Percentiles rank a stretch among this genome's conserved stretches.
These are phyloP conservation scores for Hartigia nigra DNA, from an alignment of 2,888 invertebrate genomes.

Conservation along the genomic window DNA sequence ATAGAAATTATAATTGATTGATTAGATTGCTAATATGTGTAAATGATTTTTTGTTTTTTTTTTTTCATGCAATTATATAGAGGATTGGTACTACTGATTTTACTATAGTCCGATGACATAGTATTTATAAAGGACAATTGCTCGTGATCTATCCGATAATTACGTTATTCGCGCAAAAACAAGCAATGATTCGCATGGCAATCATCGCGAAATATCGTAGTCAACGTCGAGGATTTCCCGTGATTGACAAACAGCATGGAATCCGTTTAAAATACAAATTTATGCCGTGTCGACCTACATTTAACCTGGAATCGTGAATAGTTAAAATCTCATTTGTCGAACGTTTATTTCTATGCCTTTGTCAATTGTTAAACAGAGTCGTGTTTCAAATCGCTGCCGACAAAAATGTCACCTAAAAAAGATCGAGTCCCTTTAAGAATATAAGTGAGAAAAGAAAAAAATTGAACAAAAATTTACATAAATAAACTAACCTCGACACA, in stretches of 20 bases:
- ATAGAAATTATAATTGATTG: too few species aligned
- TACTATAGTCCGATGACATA: background rate
- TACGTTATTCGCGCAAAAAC: slow-evolving; percentile 1
- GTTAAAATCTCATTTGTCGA: background rate
- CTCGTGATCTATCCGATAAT: background rate
- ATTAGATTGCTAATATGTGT: background rate
- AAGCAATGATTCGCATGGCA: background rate
- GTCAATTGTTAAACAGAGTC: background rate
- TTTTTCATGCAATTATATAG: background rate
- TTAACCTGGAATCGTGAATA: background rate
- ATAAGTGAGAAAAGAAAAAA: too few species aligned
- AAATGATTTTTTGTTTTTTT: too few species aligned
- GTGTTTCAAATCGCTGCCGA: too few species aligned
- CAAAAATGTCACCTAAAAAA: too few species aligned
- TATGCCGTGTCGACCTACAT: background rate
- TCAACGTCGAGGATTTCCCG: background rate
- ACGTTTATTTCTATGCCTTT: background rate
- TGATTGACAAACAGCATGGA: background rate
- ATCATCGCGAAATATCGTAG: background rate
- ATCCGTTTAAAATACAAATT: background rate
- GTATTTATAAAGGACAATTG: background rate
- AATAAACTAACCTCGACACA: background rate
- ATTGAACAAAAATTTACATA: background rate
- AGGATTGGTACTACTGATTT: background rate
- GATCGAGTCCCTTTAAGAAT: too few species aligned